phyloP scores from a whole-genome alignment of 2,797 vertebrate genomes.

The Myotis myotis region DNA sequence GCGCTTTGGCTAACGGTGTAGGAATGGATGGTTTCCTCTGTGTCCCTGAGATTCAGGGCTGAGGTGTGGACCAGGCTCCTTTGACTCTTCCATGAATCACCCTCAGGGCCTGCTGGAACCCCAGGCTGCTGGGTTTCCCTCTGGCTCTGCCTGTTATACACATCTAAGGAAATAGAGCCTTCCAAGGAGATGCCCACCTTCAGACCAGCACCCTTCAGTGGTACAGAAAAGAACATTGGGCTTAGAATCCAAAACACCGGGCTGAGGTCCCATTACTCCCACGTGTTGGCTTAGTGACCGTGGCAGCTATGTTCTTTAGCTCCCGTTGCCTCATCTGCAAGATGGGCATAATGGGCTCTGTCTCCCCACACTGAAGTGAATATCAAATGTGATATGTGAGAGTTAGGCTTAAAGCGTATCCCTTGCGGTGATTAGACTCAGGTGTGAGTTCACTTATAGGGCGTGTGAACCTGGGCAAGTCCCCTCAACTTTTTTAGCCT shows the following conservation, averaged over 20 bases:
- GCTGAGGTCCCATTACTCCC: background rate
- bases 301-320: background rate
- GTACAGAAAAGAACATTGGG: background rate
- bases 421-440: background rate
- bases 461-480: background rate
- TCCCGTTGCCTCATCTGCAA: background rate
- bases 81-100: background rate
- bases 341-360: background rate
- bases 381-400: background rate
- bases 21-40: slow-evolving; percentile 10
- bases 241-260: background rate
- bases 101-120: background rate
- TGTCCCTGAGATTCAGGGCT: background rate
- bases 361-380: background rate
- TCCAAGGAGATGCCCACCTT: background rate
- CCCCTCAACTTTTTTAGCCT: background rate
- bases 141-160: background rate
- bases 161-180: background rate
- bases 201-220: background rate
- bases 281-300: background rate
- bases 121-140: background rate
- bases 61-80: background rate
- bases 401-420: background rate
- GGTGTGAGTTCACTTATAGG: background rate
- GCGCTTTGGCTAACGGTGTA: slow-evolving; percentile 20